These are phyloP conservation scores for Torymus aiolomorphi DNA, from an alignment of 2,888 invertebrate species.

Conservation along the genomic window DNA sequence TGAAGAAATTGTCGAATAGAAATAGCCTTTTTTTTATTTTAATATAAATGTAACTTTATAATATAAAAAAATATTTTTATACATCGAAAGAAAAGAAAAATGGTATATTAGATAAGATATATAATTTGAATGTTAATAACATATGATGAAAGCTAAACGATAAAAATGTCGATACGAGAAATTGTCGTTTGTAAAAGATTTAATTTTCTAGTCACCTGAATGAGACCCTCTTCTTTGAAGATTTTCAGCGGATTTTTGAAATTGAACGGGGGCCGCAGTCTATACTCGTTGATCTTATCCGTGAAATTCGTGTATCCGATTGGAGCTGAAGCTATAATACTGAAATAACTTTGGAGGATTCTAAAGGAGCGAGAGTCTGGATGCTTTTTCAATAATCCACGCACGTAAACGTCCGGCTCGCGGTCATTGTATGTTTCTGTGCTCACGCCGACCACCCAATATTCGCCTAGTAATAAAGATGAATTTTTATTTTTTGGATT, in stretches of 20 bases:
- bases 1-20: no score
- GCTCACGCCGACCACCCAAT: slow-evolving; percentile 94
- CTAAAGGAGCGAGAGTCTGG: slow-evolving; percentile 78
- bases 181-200: background rate
- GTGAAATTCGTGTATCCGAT: slow-evolving; percentile 86
- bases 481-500: background rate
- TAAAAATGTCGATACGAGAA: no score
- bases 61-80: no score
- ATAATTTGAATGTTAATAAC: no score
- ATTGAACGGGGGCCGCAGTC: slow-evolving; percentile 91
- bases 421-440: slow-evolving; percentile 90
- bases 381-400: slow-evolving; percentile 81
- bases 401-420: slow-evolving; percentile 87
- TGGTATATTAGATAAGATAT: no score
- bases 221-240: slow-evolving; percentile 42
- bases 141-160: no score
- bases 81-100: no score
- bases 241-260: slow-evolving; percentile 85
- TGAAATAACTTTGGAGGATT: slow-evolving; percentile 89
- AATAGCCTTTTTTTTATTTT: no score
- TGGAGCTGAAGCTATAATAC: slow-evolving; percentile 87
- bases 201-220: slow-evolving; percentile 54
- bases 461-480: slow-evolving; percentile 81
- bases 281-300: slow-evolving; percentile 86
- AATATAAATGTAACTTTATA: no score